Conservation (phyloP, 2,797 vertebrate genomes). For the Huso huso region DNA sequence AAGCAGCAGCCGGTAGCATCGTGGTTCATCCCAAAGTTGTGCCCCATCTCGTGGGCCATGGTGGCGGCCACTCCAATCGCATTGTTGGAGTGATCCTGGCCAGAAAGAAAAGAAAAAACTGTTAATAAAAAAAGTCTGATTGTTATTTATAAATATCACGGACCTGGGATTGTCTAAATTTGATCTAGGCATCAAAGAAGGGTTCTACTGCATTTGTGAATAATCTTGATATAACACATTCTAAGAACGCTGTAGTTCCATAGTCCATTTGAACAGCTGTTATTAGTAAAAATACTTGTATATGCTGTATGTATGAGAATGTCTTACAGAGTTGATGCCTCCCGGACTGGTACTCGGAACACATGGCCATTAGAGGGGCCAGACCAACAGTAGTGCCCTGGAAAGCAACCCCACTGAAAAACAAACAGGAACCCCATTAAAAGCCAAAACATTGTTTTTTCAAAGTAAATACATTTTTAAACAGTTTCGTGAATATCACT, state of each 20-base stretch:
- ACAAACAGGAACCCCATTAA: constrained; percentile 17
- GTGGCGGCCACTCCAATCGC: constrained; percentile 88
- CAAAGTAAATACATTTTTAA: no score
- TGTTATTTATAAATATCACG: no score
- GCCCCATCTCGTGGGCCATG: constrained; percentile 94
- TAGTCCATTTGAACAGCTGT: no score
- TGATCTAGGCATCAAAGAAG: no score
- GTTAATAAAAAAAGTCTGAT: no score
- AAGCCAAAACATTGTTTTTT: no score
- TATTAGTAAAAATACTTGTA: no score
- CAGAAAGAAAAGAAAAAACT: constrained; percentile 5
- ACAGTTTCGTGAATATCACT: no score
- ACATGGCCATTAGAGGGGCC: constrained; percentile 92
- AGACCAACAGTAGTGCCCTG: constrained; percentile 88
- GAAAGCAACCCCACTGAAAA: constrained; percentile 77
- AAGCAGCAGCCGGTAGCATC: constrained; percentile 77
- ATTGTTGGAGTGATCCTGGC: constrained; percentile 85
- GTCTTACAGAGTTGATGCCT: constrained; percentile 86
- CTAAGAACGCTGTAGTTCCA: no score
- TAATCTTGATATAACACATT: no score
- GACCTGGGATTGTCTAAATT: no score
- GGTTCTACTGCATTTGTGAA: no score
- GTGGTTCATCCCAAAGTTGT: constrained; percentile 97
- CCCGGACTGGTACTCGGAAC: constrained; percentile 93
- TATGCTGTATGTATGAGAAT: background rate